These are phyloP conservation scores for Meiosimyza decipiens DNA, from an alignment of 2,888 invertebrate species.

Conservation along the genomic window DNA sequence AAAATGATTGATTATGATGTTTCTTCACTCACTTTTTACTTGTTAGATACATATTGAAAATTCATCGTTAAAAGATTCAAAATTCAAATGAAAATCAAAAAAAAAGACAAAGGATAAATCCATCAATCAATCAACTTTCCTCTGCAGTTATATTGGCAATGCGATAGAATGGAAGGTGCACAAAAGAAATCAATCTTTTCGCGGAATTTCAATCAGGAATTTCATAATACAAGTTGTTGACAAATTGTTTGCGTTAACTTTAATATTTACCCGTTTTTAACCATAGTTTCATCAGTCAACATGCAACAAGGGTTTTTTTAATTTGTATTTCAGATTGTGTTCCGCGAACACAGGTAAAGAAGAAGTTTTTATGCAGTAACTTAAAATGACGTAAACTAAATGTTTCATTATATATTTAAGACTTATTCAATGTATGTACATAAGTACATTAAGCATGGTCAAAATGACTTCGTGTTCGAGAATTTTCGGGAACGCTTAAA, in stretches of 20 bases:
- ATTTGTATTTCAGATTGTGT: too few relatives aligned
- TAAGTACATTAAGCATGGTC: too few relatives aligned
- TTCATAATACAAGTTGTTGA: conserved; percentile 53
- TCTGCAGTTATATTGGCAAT: not conserved
- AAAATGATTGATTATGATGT: conserved; percentile 28
- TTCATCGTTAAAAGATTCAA: not conserved
- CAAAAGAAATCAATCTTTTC: conserved; percentile 29
- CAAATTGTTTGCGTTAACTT: conserved; percentile 53
- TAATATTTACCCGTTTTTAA: conserved; percentile 17
- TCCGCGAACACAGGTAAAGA: too few relatives aligned
- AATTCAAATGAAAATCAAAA: conserved; percentile 19
- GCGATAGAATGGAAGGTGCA: conserved; percentile 3
- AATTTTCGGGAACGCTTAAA: too few relatives aligned
- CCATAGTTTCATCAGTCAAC: not conserved
- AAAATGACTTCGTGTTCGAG: too few relatives aligned
- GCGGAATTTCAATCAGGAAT: conserved; percentile 50
- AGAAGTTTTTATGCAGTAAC: too few relatives aligned
- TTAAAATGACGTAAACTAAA: too few relatives aligned
- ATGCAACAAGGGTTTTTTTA: too few relatives aligned
- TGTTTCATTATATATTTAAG: too few relatives aligned
- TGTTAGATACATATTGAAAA: not conserved
- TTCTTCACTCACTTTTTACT: not conserved
- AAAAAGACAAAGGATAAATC: conserved; percentile 22
- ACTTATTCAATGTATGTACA: too few relatives aligned
- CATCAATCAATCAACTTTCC: conserved; percentile 11